Conservation (phyloP, 2,797 vertebrate species). For the Crax fasciolata region DNA sequence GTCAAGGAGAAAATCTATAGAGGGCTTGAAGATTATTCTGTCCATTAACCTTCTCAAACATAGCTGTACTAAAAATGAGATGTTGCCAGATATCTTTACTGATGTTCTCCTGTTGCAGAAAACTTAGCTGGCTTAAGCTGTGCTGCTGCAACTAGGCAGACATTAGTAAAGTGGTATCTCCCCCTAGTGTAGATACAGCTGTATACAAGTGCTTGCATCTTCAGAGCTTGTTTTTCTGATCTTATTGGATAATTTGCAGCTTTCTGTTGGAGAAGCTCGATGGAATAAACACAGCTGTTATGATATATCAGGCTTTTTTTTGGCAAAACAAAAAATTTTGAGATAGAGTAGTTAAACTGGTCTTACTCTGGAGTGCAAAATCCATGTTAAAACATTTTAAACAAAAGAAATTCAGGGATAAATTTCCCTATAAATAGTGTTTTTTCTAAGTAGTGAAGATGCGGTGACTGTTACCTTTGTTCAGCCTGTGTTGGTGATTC, state of each 20-base stretch:
- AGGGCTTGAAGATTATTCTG: conserved; percentile 30
- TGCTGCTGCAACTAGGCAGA: neutral
- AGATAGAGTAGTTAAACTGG: neutral
- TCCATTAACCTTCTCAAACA: conserved; percentile 55
- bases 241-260: neutral
- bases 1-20: conserved; percentile 23
- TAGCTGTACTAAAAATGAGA: conserved; percentile 28
- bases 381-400: neutral
- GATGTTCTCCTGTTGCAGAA: neutral
- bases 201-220: neutral
- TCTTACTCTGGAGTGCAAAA: neutral
- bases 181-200: conserved; percentile 64
- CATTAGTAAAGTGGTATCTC: conserved; percentile 66
- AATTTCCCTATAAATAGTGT: neutral
- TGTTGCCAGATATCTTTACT: conserved; percentile 24
- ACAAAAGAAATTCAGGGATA: neutral
- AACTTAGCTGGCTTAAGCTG: neutral
- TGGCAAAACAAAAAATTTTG: neutral
- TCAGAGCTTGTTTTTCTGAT: neutral
- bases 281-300: conserved; percentile 56
- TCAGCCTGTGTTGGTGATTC: neutral
- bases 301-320: neutral
- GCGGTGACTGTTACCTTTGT: neutral
- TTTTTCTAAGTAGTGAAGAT: neutral
- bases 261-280: neutral